These are phyloP conservation scores for Neostethus bicornis DNA, from an alignment of 2,797 vertebrate species.

Conservation along the genomic window DNA sequence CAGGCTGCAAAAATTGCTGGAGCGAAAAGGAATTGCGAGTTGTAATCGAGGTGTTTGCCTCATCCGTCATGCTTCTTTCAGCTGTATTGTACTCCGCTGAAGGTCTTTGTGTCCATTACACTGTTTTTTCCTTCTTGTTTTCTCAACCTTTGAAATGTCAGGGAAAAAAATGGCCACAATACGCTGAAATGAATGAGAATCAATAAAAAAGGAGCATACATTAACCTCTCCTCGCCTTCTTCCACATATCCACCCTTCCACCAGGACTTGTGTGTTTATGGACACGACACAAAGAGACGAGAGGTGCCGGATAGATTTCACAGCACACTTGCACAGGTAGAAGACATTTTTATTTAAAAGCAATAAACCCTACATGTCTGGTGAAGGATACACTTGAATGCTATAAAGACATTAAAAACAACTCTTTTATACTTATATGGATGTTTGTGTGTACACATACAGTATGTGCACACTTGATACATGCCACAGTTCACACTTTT, in stretches of 20 bases:
- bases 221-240: constrained; percentile 32
- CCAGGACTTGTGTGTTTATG: constrained; percentile 26
- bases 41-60: constrained; percentile 68
- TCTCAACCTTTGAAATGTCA: constrained; percentile 74
- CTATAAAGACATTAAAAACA: neutral
- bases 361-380: constrained; percentile 6
- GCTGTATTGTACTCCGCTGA: constrained; percentile 58
- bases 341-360: constrained; percentile 7
- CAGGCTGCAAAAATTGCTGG: constrained; percentile 36
- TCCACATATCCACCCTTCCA: constrained; percentile 16
- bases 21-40: constrained; percentile 36
- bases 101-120: constrained; percentile 72
- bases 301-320: constrained; percentile 24
- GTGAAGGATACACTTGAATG: constrained; percentile 2
- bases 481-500: neutral
- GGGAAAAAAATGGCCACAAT: constrained; percentile 66
- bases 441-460: no score
- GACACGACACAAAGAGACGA: constrained; percentile 30
- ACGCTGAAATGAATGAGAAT: constrained; percentile 68
- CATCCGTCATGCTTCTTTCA: constrained; percentile 61
- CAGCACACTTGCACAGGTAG: constrained; percentile 6
- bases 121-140: constrained; percentile 62
- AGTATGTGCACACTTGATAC: neutral
- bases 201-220: constrained; percentile 73
- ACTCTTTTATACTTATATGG: no score